phyloP scores from a whole-genome alignment of 2,797 vertebrate species.

The Lacerta bilineata region DNA sequence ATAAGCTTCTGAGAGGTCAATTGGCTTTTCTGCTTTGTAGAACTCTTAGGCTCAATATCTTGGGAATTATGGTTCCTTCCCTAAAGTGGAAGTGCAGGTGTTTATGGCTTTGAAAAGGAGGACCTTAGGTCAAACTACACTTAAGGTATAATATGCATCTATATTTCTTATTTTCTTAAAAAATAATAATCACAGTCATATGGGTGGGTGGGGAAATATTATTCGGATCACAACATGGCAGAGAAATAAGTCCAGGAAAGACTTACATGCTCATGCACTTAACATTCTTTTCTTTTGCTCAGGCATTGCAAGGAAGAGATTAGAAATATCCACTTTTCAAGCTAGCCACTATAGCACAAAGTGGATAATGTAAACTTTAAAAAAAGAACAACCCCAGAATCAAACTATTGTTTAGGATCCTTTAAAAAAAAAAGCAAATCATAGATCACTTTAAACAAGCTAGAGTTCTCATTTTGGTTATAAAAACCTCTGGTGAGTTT shows the following conservation, averaged over 20 bases:
- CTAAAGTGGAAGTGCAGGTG: conserved; percentile 61
- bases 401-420: background rate
- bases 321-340: background rate
- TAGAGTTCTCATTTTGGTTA: background rate
- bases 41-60: conserved; percentile 58
- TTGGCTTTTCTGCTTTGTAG: conserved; percentile 55
- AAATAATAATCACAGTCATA: too few species aligned
- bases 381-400: background rate
- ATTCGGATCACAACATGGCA: too few species aligned
- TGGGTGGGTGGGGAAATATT: too few species aligned
- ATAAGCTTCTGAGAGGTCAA: conserved; percentile 59
- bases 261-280: background rate
- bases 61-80: conserved; percentile 61
- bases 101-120: conserved; percentile 39
- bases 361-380: background rate
- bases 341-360: background rate
- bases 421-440: background rate
- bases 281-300: too few species aligned
- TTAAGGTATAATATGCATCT: too few species aligned
- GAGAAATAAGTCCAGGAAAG: too few species aligned
- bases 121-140: too few species aligned
- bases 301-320: background rate
- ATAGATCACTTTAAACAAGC: background rate
- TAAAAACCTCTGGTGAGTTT: background rate
- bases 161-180: background rate